A percentile compares a stretch with the other conserved stretches of the same genome.
Evolutionary conservation across 2,888 invertebrate species (phyloP).

Genomic region (Leptinotarsa rubiginosa): DNA sequence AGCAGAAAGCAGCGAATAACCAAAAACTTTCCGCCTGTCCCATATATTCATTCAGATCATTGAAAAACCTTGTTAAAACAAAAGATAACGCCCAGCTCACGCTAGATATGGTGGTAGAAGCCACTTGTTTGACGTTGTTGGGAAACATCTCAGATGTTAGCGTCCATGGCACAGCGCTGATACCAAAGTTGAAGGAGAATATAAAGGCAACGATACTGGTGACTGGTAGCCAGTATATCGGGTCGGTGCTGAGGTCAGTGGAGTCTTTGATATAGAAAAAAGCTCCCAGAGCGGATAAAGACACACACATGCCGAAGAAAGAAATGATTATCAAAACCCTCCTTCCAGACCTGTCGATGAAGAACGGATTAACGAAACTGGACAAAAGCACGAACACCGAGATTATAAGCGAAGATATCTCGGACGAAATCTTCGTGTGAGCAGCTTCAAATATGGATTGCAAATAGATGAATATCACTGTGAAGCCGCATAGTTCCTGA

Average conservation of each 20-base stretch:
- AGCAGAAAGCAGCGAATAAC: conserved; percentile 71
- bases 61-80: conserved; percentile 78
- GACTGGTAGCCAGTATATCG: conserved; percentile 79
- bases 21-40: conserved; percentile 78
- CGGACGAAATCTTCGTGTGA: conserved; percentile 72
- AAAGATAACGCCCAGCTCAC: conserved; percentile 81
- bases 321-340: conserved; percentile 78
- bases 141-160: conserved; percentile 84
- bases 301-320: conserved; percentile 74
- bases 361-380: conserved; percentile 77
- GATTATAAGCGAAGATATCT: conserved; percentile 80
- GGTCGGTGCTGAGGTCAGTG: conserved; percentile 63
- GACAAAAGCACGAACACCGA: conserved; percentile 79
- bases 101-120: conserved; percentile 79
- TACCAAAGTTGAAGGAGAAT: conserved; percentile 69
- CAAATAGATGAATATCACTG: conserved; percentile 68
- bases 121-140: conserved; percentile 78
- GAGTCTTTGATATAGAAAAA: conserved; percentile 68
- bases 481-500: conserved; percentile 73
- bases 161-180: conserved; percentile 86
- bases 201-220: conserved; percentile 79
- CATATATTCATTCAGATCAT: conserved; percentile 68
- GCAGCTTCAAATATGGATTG: conserved; percentile 77
- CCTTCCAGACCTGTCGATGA: conserved; percentile 82
- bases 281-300: conserved; percentile 69